Evolutionary conservation across 2,797 vertebrate species (phyloP), one percentile per base, ranked within the genome.

Genomic region (Sandelia bainsii): DNA sequence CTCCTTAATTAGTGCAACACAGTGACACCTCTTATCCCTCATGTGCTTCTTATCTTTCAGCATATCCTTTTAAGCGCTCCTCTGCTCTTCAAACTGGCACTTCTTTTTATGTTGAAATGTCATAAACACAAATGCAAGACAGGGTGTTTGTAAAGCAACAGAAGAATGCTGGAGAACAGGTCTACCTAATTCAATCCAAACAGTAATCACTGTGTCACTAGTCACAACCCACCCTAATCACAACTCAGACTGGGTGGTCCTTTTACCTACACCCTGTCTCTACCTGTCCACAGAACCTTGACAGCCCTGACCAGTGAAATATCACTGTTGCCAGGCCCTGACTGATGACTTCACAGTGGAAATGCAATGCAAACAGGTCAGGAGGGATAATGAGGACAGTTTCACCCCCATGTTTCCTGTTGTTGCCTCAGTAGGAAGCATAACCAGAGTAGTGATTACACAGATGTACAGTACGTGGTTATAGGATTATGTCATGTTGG

Each of bases 1-100:
- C 74, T 76, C 54, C 42, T 67, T 73, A 77, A 89, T 84, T 85
- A 80, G 61, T 77, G 62, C 86, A 74, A 69, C 72, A 74, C 40
- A 20, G 32, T 3, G 37, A 51, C 54, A 78, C 52, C 65, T 29
- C n/a, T n/a, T n/a, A n/a, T n/a, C n/a, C n/a, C n/a, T n/a, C n/a
- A n/a, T n/a, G n/a, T 48, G 25, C 59, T 25, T 79, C 68, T 67
- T 65, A 48, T 59, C 25, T 53, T n/a, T 51, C 56, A 58, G 29
- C 42, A 48, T 59, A 6, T 59, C 48, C 62, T 70, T 75, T 68
- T 63, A 67, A 69, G 23, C 42, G 58, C 45, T 61, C 29, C 23
- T 63, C 54, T 68, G 29, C 59, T 34, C n/a, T 25, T 75, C 58
- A 69, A 17, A 50, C 58, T 16, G 23, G 39, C 48, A 37, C 58